phyloP scores from a whole-genome alignment of 2,113 vertebrate species.

The Vulpes lagopus region DNA sequence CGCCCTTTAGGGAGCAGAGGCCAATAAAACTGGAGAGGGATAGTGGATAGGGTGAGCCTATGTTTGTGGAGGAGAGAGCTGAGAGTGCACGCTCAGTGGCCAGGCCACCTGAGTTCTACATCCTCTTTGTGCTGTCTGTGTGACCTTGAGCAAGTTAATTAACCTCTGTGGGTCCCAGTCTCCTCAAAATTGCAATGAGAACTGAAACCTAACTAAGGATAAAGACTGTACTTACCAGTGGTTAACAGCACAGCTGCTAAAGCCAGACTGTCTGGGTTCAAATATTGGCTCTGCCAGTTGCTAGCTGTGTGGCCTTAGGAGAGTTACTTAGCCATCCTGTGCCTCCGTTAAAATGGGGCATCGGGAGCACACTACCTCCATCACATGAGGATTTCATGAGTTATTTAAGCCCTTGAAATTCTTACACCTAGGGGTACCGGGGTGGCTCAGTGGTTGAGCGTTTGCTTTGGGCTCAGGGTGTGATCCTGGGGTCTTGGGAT shows the following conservation, averaged over 20 bases:
- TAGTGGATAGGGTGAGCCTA: background rate
- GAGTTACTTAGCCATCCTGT: background rate
- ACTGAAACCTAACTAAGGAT: background rate
- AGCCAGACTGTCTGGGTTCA: background rate
- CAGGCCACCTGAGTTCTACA: background rate
- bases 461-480: too few relatives aligned
- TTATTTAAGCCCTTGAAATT: background rate
- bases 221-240: background rate
- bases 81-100: background rate
- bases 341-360: background rate
- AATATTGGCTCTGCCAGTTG: background rate
- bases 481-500: too few relatives aligned
- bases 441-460: too few relatives aligned
- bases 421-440: background rate
- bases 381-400: background rate
- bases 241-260: background rate
- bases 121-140: background rate
- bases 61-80: background rate
- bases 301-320: constrained; percentile 12
- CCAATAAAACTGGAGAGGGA: background rate
- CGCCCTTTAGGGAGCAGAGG: background rate
- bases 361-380: background rate
- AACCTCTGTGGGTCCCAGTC: background rate
- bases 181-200: background rate
- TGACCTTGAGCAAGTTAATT: background rate